Evolutionary conservation across 1,140 invertebrate genomes (phyloP), one percentile per base, ranked within the genome.

Genomic region (Pogonus chalceus): DNA sequence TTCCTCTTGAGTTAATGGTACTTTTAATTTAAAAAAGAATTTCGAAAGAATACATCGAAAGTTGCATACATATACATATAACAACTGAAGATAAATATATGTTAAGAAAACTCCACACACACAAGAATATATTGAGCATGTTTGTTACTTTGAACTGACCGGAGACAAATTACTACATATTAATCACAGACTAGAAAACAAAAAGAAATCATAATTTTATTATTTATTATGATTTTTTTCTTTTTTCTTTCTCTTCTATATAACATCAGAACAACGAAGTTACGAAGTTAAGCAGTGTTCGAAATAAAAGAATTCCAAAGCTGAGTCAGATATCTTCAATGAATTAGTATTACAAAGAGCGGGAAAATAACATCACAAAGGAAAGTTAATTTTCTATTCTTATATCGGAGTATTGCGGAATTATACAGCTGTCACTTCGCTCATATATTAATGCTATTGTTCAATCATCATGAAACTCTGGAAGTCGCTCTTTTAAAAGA

Each of bases 301-400:
- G 26, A 31, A 31, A 31, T 31, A 31, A 43, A 43, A 43, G 37
- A 43, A 43, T 43, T 43, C 37, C 18, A 18, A 9, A 4, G 37
- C 9, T 43, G 26, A 4, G 26, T 31, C 26, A 7, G 26, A 7
- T 14, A 7, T 4, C 26, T 4, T 14, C 26, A 4, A 31, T 31
- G 4, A 31, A 4, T 31, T 4, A 31, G 4, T 31, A 4, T 14
- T 14, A 31, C 14, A 7, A 31, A 7, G 37, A 43, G 7, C 18
- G 9, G 18, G 18, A 43, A 10, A 18, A 12, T 7, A 43, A 7
- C 37, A 18, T 4, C 18, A 43, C 37, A 43, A 43, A 43, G 18
- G 37, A 43, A 43, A 43, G 37, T 18, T 43, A 43, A 43, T 43
- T 43, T 43, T 43, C 37, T 43, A 43, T 43, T 43, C 37, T 43